phyloP scores from a whole-genome alignment of 2,797 vertebrate genomes.

The Danionella dracula region DNA sequence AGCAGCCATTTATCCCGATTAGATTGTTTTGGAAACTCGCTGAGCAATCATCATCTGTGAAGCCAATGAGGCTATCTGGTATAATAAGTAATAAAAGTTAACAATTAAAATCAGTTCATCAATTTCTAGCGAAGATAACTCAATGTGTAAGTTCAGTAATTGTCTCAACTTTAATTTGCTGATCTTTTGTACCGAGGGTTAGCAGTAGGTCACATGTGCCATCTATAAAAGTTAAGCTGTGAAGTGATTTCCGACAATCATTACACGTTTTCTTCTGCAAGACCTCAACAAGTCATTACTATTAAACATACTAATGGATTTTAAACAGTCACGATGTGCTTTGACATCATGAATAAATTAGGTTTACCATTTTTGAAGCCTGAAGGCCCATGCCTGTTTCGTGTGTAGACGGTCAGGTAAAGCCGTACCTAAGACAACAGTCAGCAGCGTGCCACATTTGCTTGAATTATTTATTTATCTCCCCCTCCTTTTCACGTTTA shows the following conservation, averaged over 20 bases:
- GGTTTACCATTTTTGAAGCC: neutral
- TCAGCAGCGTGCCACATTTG: conserved; percentile 57
- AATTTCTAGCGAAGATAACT: no score
- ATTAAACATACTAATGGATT: conserved; percentile 77
- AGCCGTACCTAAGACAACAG: conserved; percentile 62
- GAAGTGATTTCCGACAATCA: conserved; percentile 57
- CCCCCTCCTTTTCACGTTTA: conserved; percentile 56
- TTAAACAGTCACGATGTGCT: conserved; percentile 65
- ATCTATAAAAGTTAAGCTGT: neutral
- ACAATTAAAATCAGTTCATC: no score
- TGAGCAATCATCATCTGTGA: no score
- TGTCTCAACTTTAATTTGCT: no score
- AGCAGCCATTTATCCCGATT: no score
- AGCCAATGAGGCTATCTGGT: no score
- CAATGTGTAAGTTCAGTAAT: no score
- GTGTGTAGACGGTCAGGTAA: conserved; percentile 58
- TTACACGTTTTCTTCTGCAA: conserved; percentile 41
- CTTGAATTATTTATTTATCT: conserved; percentile 72
- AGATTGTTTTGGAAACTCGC: neutral
- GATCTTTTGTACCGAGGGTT: no score
- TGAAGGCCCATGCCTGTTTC: conserved; percentile 27
- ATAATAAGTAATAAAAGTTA: no score
- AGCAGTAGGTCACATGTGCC: neutral
- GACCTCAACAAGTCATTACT: conserved; percentile 73
- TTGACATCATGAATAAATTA: conserved; percentile 73